Evolutionary conservation across 2,888 invertebrate genomes (phyloP), one percentile per base, ranked within the genome.

Genomic region (Epinotia ramella): DNA sequence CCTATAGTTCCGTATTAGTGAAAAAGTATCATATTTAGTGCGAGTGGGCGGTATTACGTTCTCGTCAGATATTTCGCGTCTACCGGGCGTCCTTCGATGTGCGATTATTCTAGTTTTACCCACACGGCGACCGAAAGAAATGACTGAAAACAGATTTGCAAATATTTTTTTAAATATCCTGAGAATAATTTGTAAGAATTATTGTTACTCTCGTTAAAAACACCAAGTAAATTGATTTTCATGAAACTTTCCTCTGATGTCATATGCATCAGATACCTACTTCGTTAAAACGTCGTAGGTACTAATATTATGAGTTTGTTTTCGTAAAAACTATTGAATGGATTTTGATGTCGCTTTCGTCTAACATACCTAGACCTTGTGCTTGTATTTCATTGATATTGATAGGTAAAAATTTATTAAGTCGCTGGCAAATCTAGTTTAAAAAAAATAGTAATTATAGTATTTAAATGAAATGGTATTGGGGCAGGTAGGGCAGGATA

Each of bases 21-120:
- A 86, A 87, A 86, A 84, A 85, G 86, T 83, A 79, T 81, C 80
- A 78, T 81, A 82, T 83, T 86, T 88, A 84, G 87, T 88, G 84
- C 84, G 87, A 84, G 89, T 86, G 80, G 86, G 83, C 76, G 81
- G 79, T 79, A 77, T 78, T 78, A 78, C 77, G 73, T 76, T 75
- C 76, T 80, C 59, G 56, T 76, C 78, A 57, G 33, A 60, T 24
- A 68, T 62, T 62, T 60, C 53, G 72, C 44, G 33, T 46, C 49
- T 24, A 24, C 44, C 18, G 79, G 20, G 46, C 33, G 73, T 67
- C 67, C 73, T 62, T 67, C 53, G 67, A 16, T 60, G 56, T 59
- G 44, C 73, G 24, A 68, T 63, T 68, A 40, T 69, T 69, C 63
- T 18, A 40, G 57, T 20, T 18, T 46, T 74, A 69, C 64, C 68